phyloP scores from a whole-genome alignment of 2,888 invertebrate species.

The Malachius bipustulatus region DNA sequence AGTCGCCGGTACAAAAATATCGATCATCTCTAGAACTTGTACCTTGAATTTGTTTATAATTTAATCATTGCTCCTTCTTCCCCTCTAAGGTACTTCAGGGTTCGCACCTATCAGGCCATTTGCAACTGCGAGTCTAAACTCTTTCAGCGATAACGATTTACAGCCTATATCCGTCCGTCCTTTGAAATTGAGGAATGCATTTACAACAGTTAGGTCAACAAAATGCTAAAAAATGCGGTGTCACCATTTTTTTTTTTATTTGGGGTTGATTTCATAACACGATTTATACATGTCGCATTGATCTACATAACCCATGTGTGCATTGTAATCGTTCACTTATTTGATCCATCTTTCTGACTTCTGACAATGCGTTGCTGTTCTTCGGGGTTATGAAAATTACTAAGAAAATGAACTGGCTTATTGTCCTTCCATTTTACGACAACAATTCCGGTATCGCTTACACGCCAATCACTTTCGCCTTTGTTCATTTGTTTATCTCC shows the following conservation, averaged over 20 bases:
- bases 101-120: neutral
- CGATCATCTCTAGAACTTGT: too few species aligned
- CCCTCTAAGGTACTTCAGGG: neutral
- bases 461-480: constrained; percentile 21
- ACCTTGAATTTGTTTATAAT: neutral
- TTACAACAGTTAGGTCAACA: constrained; percentile 22
- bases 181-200: constrained; percentile 17
- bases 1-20: too few species aligned
- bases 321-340: constrained; percentile 23
- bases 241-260: constrained; percentile 28
- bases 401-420: constrained; percentile 8
- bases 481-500: constrained; percentile 19
- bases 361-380: constrained; percentile 4
- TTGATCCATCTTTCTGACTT: constrained; percentile 12
- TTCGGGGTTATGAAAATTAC: constrained; percentile 12
- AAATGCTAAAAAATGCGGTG: constrained; percentile 24
- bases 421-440: constrained; percentile 11
- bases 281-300: constrained; percentile 25
- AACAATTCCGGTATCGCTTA: constrained; percentile 8
- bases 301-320: constrained; percentile 27
- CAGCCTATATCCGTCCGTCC: neutral
- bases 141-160: constrained; percentile 3
- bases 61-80: neutral
- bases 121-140: constrained; percentile 5
- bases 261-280: constrained; percentile 23